phyloP scores from a whole-genome alignment of 2,113 vertebrate species.

The Uropsilus gracilis region DNA sequence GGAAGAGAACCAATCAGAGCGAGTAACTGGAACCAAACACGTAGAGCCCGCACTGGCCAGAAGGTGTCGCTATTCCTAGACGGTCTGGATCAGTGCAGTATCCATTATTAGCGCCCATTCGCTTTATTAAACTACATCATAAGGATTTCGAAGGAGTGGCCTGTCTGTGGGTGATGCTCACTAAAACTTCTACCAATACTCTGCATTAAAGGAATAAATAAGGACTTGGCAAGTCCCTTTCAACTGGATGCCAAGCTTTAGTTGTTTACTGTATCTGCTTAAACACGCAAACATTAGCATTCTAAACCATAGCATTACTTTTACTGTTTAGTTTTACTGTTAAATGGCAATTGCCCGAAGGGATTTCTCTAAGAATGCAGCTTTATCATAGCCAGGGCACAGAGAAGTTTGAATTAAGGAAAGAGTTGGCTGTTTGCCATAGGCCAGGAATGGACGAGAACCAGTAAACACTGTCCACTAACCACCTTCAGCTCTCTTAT shows the following conservation, averaged over 20 bases:
- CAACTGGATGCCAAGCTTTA: neutral
- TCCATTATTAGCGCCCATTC: neutral
- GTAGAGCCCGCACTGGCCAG: neutral
- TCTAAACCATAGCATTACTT: conserved; percentile 17
- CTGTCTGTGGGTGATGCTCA: neutral
- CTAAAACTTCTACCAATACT: neutral
- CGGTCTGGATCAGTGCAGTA: neutral
- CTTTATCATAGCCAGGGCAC: conserved; percentile 39
- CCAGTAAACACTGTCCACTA: neutral
- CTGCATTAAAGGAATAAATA: neutral
- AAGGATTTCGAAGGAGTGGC: neutral
- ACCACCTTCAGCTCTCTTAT: neutral
- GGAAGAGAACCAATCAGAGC: neutral
- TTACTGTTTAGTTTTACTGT: conserved; percentile 32
- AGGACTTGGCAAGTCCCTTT: neutral
- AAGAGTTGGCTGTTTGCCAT: conserved; percentile 45
- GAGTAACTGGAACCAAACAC: neutral
- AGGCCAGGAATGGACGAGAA: neutral
- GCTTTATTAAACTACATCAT: neutral
- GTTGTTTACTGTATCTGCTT: neutral
- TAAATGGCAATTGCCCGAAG: conserved; percentile 27
- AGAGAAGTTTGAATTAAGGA: conserved; percentile 55
- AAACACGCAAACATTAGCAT: neutral
- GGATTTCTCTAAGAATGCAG: conserved; percentile 56
- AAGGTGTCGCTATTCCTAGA: neutral